Evolutionary conservation across 2,797 vertebrate species (phyloP).

Genomic region (Parotocinclus haroldoi): DNA sequence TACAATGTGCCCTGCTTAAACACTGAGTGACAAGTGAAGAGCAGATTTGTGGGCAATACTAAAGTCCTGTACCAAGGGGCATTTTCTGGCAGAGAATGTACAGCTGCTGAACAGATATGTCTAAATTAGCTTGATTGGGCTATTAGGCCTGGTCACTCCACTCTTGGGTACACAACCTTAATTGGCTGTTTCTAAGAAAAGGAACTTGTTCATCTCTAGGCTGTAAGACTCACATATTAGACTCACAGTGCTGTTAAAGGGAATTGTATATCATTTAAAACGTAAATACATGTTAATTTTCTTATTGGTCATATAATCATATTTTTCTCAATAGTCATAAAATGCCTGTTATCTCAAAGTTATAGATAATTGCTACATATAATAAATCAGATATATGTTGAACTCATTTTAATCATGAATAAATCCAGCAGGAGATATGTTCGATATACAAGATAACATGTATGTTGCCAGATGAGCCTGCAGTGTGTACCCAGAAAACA

Average conservation of each 20-base stretch:
- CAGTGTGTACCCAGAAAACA: conserved; percentile 9
- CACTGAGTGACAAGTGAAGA: conserved; percentile 68
- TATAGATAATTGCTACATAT: background rate
- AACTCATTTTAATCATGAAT: background rate
- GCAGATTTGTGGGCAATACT: conserved; percentile 55
- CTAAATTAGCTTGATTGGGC: conserved; percentile 76
- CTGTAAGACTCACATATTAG: conserved; percentile 1
- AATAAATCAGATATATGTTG: background rate
- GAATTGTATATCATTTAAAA: background rate
- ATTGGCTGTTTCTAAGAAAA: conserved; percentile 15
- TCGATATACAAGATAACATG: background rate
- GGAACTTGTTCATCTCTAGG: background rate
- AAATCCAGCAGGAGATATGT: background rate
- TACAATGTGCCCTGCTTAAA: conserved; percentile 9
- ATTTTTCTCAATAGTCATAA: background rate
- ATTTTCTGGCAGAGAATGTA: conserved; percentile 84
- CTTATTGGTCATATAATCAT: background rate
- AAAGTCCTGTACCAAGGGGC: conserved; percentile 72
- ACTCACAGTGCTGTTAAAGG: background rate
- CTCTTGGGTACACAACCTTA: conserved; percentile 32
- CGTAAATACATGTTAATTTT: background rate
- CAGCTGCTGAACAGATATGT: conserved; percentile 82
- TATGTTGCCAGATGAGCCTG: conserved; percentile 52
- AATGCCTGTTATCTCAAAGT: background rate
- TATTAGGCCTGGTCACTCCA: conserved; percentile 42